A percentile compares a stretch with the other conserved stretches of the same genome.
These are phyloP conservation scores for Psylliodes chrysocephalus DNA, from an alignment of 2,888 invertebrate species.

Conservation along the genomic window DNA sequence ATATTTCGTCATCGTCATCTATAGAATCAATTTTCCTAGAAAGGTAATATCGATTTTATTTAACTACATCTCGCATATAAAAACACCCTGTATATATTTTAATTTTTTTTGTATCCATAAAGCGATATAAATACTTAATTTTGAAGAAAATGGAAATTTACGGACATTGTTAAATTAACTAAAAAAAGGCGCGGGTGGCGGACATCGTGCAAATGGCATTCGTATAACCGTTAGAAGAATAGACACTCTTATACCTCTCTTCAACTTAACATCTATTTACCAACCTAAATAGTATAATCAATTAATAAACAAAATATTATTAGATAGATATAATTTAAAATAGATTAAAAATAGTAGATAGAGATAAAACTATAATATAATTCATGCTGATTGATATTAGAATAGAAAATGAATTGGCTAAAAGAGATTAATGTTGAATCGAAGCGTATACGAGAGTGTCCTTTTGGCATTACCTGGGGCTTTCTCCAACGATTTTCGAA, in stretches of 20 bases:
- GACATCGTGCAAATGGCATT: slow-evolving; percentile 57
- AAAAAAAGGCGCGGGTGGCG: slow-evolving; percentile 45
- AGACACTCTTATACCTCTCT: slow-evolving; percentile 16
- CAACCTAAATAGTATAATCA: too few relatives aligned
- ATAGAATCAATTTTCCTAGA: too few relatives aligned
- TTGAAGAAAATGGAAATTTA: neutral
- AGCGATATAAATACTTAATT: neutral
- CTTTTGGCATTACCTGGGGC: slow-evolving; percentile 49
- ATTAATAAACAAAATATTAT: too few relatives aligned
- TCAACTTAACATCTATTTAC: slow-evolving; percentile 7
- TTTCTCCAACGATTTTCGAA: slow-evolving; percentile 52
- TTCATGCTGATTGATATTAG: neutral
- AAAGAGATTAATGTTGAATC: slow-evolving; percentile 6
- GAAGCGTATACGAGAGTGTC: neutral
- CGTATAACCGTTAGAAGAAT: slow-evolving; percentile 51
- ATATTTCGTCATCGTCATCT: too few relatives aligned
- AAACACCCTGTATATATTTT: too few relatives aligned
- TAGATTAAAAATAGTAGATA: too few relatives aligned
- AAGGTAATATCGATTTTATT: too few relatives aligned
- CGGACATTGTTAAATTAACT: neutral
- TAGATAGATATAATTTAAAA: too few relatives aligned
- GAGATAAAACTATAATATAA: too few relatives aligned
- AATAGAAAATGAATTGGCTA: neutral
- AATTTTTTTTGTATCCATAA: neutral
- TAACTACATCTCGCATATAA: too few relatives aligned